Evolutionary conservation across 2,797 vertebrate species (phyloP).

Genomic region (Ciconia nigra): DNA sequence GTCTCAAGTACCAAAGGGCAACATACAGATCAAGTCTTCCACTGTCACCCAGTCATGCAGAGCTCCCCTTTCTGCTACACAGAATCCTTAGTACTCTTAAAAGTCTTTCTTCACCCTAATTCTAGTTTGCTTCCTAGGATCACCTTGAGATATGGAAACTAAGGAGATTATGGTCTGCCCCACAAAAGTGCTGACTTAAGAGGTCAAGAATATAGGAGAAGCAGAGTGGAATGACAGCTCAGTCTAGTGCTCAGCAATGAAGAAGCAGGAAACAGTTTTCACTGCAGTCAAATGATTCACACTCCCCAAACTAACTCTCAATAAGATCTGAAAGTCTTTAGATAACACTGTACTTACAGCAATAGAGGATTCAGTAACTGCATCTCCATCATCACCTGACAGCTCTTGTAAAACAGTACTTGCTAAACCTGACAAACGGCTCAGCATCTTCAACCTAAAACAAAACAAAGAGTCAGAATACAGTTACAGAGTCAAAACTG

Average conservation of each 20-base stretch:
- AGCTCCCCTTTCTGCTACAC: not conserved
- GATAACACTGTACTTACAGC: slow-evolving; percentile 72
- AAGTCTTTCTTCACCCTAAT: not conserved
- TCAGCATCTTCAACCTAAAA: slow-evolving; percentile 83
- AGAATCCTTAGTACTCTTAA: not conserved
- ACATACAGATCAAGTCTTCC: not conserved
- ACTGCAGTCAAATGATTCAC: not conserved
- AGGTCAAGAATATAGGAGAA: not conserved
- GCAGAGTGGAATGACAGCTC: not conserved
- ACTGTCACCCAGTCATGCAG: not conserved
- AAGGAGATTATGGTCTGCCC: not conserved
- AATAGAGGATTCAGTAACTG: slow-evolving; percentile 58
- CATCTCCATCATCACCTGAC: slow-evolving; percentile 80
- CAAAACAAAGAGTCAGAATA: not conserved
- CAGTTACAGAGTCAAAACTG: not conserved
- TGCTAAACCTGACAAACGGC: slow-evolving; percentile 85
- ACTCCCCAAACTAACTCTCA: not conserved
- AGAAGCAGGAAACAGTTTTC: not conserved
- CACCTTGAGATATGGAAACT: not conserved
- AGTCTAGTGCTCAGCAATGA: not conserved
- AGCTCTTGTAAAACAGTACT: slow-evolving; percentile 89
- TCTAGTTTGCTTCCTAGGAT: not conserved
- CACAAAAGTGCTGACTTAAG: not conserved
- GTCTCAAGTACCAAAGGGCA: not conserved
- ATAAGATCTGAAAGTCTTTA: not conserved